phyloP scores from a whole-genome alignment of 2,113 vertebrate species.

The Podarcis muralis region DNA sequence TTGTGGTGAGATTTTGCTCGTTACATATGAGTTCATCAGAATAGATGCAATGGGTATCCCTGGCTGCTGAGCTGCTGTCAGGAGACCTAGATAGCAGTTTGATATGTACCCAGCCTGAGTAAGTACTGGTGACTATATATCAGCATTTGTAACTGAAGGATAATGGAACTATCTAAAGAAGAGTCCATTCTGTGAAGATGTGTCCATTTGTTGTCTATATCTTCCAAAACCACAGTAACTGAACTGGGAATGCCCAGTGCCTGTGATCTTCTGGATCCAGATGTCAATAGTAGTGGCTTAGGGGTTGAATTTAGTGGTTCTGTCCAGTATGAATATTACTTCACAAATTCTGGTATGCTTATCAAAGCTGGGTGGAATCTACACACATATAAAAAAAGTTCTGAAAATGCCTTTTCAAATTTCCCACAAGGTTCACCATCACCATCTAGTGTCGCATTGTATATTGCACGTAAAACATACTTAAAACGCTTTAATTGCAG shows the following conservation, averaged over 20 bases:
- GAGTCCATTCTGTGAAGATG: fast-evolving
- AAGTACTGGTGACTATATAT: not conserved
- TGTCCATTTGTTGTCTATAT: not conserved
- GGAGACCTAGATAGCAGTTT: not conserved
- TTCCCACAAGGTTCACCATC: too few relatives aligned
- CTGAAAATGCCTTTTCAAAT: too few relatives aligned
- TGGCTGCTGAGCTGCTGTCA: not conserved
- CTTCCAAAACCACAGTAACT: not conserved
- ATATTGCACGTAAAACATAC: too few relatives aligned
- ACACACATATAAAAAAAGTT: too few relatives aligned
- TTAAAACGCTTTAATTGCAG: too few relatives aligned
- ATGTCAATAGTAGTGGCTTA: not conserved
- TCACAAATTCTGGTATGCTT: not conserved
- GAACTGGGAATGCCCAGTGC: not conserved
- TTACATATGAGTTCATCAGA: slow-evolving; percentile 25
- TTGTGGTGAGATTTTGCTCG: slow-evolving; percentile 21
- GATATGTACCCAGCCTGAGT: not conserved
- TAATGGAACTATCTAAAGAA: not conserved
- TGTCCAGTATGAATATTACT: not conserved
- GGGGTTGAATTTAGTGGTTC: not conserved
- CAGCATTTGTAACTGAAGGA: not conserved
- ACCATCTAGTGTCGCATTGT: too few relatives aligned
- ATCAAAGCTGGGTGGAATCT: not conserved
- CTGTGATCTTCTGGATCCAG: not conserved
- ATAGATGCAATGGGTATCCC: not conserved